Evolutionary conservation across 23 tunicate species (phyloP), one percentile per base, ranked within the genome.

Genomic region (Corella eumyota): DNA sequence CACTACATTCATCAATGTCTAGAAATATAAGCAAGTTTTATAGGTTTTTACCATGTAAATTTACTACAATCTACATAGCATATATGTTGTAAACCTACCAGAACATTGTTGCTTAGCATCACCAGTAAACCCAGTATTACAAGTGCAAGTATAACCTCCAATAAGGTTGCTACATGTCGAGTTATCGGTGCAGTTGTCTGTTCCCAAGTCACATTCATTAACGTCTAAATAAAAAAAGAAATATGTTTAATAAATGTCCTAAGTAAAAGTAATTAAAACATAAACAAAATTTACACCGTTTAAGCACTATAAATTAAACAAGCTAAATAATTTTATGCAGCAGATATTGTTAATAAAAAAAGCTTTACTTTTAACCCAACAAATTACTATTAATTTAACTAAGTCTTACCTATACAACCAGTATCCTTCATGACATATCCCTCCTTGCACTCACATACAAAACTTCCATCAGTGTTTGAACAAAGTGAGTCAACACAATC

Each of bases 51-150:
- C n/a, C n/a, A n/a, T n/a, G n/a, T n/a, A n/a, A n/a, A n/a, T n/a
- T n/a, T n/a, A n/a, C n/a, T n/a, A n/a, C n/a, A n/a, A n/a, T n/a
- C n/a, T n/a, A n/a, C n/a, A n/a, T n/a, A n/a, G n/a, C n/a, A n/a
- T n/a, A n/a, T n/a, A n/a, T n/a, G n/a, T n/a, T n/a, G n/a, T 44
- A 17, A 21, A 25, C 51, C 1, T 35, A 73, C 79, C 79, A 35
- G 53, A 50, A 47, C 79, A 73, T 33, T 32, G 46, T 25, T 27
- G 7, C 20, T 32, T 25, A 34, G 73, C 62, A 58, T 76, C 82
- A 25, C 82, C 82, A 48, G 59, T 56, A 58, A 56, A 76, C 27
- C 82, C 82, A 36, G 32, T 58, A 26, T 51, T 56, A 47, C 82
- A 76, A 40, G 55, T 25, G 44, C 82, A 76, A 1, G 60, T 56